Evolutionary conservation across 2,113 vertebrate genomes (phyloP), one percentile per base, ranked within the genome.

Genomic region (Elgaria multicarinata): DNA sequence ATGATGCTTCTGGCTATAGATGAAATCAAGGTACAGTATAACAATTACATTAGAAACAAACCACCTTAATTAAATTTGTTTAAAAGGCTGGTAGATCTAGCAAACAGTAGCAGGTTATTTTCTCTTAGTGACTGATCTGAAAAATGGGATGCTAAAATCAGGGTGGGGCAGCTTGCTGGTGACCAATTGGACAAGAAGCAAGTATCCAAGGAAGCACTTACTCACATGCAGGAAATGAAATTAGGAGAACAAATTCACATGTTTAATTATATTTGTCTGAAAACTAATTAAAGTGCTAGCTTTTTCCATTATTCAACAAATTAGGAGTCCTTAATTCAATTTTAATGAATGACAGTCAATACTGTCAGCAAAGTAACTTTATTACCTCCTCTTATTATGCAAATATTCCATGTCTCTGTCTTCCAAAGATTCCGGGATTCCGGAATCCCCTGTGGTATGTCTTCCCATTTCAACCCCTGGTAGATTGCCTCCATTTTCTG

Each of bases 391-490:
- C 66, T 95, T 88, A 53, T 93, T 93, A 71, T 50, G 72, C 44
- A 92, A 92, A 90, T 93, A 91, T 86, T 95, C 95, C 91, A 92
- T 92, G 50, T 96, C 95, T 92, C 93, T 92, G 39, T 96, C 97
- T 85, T 96, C 96, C 85, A 96, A 76, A 18, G 93, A 96, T 94
- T 96, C 93, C 36, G 91, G 92, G 28, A 96, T 93, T 88, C 95
- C 95, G 87, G 97, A 95, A 94, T 97, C 94, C 92, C 92, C 93
- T 87, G 92, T 91, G 86, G 84, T 92, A 42, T 92, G 95, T 95
- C 92, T 95, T 92, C 75, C 75, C 66, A 53, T 89, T 78, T 88
- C 87, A 53, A 26, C 96, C 69, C 95, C 96, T 92, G 96, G 87
- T 69, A 81, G 42, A 77, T 84, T 26, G 0, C 90, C 69, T 86